Base-by-base conservation (phyloP, 2,888 invertebrate species). In the Sinhomidia bicolor region DNA sequence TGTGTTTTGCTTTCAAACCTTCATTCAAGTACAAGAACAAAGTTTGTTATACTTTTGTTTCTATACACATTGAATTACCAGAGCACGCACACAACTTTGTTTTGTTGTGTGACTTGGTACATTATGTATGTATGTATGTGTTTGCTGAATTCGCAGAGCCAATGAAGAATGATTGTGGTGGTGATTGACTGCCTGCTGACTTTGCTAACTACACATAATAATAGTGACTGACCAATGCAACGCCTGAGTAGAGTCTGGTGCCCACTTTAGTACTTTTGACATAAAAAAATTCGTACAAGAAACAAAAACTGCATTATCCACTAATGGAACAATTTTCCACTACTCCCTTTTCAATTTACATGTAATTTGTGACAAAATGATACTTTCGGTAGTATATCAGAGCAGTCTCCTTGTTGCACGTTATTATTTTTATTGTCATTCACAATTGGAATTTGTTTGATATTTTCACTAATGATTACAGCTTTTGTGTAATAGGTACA, bases 311-410 rank as follows among this genome's bases (percentile, higher is more conserved):
- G 32, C 32, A 65, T 65, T 36, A 32, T 36, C 65, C 5, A 26
- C 57, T 65, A 65, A 65, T 65, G 32, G 65, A 65, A 65, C 62
- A 23, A 29, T 29, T 62, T 60, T 62, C 12, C 32, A 4, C 29
- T 62, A 29, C 62, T 32, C 32, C 26, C 60, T 23, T 60, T 60
- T 17, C 60, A 60, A 23, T 60, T 60, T 54, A 17, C n/a, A n/a
- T 14, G 17, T 17, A 54, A 54, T 54, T 60, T 60, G 9, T 23
- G 9, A 17, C n/a, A 20, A 57, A 57, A 57, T 57, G n/a, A n/a
- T 47, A 47, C 14, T 12, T 47, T 10, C n/a, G n/a, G 47, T 47
- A 47, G 2, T 12, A 7, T 12, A n/a, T 3, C 36, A 36, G 36
- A 36, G 36, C 36, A 36, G 57, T 57, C 9, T 57, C 57, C 23